phyloP scores from a whole-genome alignment of 1,140 invertebrate species.

The Portunus trituberculatus region DNA sequence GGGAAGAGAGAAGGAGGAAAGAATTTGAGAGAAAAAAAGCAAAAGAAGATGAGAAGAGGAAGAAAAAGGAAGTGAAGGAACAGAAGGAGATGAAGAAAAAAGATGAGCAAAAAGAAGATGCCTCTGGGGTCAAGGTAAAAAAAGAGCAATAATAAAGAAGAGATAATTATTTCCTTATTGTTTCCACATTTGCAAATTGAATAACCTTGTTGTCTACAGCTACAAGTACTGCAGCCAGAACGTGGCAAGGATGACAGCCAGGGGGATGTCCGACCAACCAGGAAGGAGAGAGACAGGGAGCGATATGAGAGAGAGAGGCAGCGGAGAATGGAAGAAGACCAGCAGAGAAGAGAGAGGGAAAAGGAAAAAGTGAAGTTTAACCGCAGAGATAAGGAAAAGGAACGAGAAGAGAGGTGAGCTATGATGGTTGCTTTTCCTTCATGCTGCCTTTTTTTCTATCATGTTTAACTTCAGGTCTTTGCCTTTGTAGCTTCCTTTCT shows the following conservation, averaged over 20 bases:
- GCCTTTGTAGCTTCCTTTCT: neutral
- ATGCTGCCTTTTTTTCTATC: too few species aligned
- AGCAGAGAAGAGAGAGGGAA: conserved; percentile 42
- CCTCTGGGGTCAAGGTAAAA: conserved; percentile 51
- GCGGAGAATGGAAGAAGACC: conserved; percentile 61
- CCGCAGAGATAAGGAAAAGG: conserved; percentile 51
- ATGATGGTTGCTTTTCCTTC: neutral
- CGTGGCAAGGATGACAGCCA: conserved; percentile 49
- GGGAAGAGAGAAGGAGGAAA: conserved; percentile 68
- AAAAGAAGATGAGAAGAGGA: conserved; percentile 69
- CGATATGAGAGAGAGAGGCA: conserved; percentile 59
- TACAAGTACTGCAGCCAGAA: conserved; percentile 64
- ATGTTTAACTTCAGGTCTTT: too few species aligned
- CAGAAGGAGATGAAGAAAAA: conserved; percentile 62
- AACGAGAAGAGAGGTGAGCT: conserved; percentile 67
- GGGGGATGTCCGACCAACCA: conserved; percentile 15
- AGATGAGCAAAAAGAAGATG: conserved; percentile 54
- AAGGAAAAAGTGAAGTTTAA: conserved; percentile 27
- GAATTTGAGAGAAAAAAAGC: conserved; percentile 71
- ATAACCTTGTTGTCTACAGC: neutral
- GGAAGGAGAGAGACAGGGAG: conserved; percentile 64
- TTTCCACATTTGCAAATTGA: neutral
- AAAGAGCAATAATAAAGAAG: neutral
- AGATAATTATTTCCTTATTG: neutral
- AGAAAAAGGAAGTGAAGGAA: conserved; percentile 67